A percentile compares a stretch with the other conserved stretches of the same genome.
These are phyloP conservation scores for Meteorus colon DNA, from an alignment of 2,888 invertebrate species.

Conservation along the genomic window DNA sequence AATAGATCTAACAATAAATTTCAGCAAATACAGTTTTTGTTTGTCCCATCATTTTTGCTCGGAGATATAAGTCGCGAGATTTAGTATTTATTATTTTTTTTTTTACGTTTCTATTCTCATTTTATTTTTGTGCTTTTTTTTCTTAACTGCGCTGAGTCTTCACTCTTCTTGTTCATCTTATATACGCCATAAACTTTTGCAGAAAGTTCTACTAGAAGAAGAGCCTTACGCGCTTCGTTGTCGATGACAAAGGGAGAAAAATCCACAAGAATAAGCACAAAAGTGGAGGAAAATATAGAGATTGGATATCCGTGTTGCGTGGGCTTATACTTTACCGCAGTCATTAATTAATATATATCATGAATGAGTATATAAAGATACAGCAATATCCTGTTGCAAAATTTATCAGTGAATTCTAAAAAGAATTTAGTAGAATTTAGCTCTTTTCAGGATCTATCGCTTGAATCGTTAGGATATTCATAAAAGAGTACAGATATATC, in stretches of 20 bases:
- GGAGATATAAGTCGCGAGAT: neutral
- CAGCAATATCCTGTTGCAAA: slow-evolving; percentile 33
- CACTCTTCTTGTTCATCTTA: slow-evolving; percentile 49
- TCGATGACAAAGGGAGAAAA: slow-evolving; percentile 6
- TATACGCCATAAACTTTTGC: slow-evolving; percentile 41
- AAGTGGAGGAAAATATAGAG: slow-evolving; percentile 12
- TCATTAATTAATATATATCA: slow-evolving; percentile 16
- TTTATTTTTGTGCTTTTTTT: slow-evolving; percentile 15
- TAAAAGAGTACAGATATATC: neutral
- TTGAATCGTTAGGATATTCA: neutral
- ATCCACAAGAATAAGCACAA: neutral
- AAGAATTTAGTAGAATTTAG: neutral
- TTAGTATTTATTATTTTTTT: slow-evolving; percentile 32
- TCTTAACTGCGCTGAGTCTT: slow-evolving; percentile 41
- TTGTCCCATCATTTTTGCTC: neutral
- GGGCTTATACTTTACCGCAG: slow-evolving; percentile 16
- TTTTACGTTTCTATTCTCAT: slow-evolving; percentile 7
- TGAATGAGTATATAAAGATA: slow-evolving; percentile 40
- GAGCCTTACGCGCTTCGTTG: slow-evolving; percentile 7
- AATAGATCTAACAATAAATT: neutral
- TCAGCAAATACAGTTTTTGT: neutral
- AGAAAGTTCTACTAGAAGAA: slow-evolving; percentile 16
- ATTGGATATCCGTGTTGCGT: slow-evolving; percentile 30
- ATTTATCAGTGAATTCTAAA: slow-evolving; percentile 27
- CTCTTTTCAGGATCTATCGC: neutral